phyloP scores from a whole-genome alignment of 2,113 vertebrate genomes.

The Entomyzon cyanotis region DNA sequence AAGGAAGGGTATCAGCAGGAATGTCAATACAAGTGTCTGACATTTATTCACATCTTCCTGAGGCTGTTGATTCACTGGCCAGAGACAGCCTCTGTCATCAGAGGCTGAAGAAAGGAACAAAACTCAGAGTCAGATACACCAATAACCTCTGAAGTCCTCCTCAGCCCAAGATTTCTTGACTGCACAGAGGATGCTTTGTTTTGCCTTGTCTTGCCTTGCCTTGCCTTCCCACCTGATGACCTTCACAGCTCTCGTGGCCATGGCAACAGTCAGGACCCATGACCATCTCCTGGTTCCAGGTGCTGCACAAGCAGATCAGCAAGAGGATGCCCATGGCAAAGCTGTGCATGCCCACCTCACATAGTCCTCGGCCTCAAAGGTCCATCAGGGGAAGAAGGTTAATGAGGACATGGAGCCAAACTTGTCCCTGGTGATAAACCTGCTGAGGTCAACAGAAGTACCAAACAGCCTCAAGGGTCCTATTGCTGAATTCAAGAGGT shows the following conservation, averaged over 20 bases:
- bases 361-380: rapidly evolving
- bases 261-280: rapidly evolving
- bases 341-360: not conserved
- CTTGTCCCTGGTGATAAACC: not conserved
- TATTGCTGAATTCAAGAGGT: not conserved
- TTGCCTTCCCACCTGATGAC: not conserved
- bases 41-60: conserved; percentile 71
- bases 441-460: not conserved
- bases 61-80: conserved; percentile 76
- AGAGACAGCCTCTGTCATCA: conserved; percentile 77
- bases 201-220: not conserved
- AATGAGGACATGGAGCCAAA: not conserved
- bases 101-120: conserved; percentile 82
- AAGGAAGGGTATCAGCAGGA: conserved; percentile 64
- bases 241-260: rapidly evolving
- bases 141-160: conserved; percentile 71
- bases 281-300: not conserved
- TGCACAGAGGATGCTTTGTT: not conserved
- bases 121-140: conserved; percentile 79
- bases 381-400: not conserved
- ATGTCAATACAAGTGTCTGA: conserved; percentile 67
- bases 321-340: not conserved
- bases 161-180: not conserved
- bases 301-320: not conserved
- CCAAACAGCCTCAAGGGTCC: not conserved